Percentiles rank a stretch among this genome's conserved stretches.
Evolutionary conservation across 2,113 vertebrate species (phyloP).

Genomic region (Mustelus asterias): DNA sequence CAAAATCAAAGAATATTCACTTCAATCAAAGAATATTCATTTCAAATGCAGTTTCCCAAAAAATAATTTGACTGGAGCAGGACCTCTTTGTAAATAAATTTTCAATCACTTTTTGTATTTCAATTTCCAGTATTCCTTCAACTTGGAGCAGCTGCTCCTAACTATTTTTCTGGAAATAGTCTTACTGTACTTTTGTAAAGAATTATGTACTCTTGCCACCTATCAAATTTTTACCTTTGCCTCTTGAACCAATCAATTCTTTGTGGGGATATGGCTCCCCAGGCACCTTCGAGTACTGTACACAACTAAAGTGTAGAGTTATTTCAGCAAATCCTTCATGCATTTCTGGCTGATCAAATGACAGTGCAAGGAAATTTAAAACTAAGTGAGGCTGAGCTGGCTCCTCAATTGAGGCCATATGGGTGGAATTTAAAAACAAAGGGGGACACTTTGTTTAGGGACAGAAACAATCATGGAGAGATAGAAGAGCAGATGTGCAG

Average conservation of each 20-base stretch:
- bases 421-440: too few species aligned
- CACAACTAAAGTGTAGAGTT: neutral
- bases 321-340: neutral
- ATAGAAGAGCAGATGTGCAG: too few species aligned
- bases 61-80: too few species aligned
- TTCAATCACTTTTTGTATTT: neutral
- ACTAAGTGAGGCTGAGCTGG: too few species aligned
- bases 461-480: too few species aligned
- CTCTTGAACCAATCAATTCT: neutral
- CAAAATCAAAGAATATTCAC: neutral
- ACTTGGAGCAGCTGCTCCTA: neutral
- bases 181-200: neutral
- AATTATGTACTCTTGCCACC: neutral
- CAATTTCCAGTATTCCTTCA: neutral
- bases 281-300: neutral
- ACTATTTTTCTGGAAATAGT: neutral
- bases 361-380: too few species aligned
- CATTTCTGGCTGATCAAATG: neutral
- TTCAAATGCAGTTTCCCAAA: neutral
- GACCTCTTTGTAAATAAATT: neutral
- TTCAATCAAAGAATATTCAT: neutral
- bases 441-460: too few species aligned
- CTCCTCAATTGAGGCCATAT: too few species aligned
- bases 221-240: neutral
- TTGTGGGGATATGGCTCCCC: neutral